These are phyloP conservation scores for Panagrolaimus sp. DNA, from an alignment of 1,140 invertebrate species.

Conservation along the genomic window DNA sequence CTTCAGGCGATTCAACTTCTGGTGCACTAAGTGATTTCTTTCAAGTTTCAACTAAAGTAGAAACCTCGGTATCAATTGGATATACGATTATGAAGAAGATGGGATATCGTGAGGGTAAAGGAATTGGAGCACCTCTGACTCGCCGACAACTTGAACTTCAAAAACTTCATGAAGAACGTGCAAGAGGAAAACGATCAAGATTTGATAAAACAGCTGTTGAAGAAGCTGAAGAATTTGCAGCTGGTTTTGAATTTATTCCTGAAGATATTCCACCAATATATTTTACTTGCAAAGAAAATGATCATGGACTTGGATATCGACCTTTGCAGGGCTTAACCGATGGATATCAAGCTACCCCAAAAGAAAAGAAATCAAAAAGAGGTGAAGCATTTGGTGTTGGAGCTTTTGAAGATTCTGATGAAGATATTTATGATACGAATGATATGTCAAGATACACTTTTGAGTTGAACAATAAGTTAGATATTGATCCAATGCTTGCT, in stretches of 20 bases:
- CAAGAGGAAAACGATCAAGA: slow-evolving; percentile 30
- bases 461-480: slow-evolving; percentile 44
- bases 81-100: slow-evolving; percentile 76
- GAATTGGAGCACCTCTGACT: slow-evolving; percentile 69
- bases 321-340: slow-evolving; percentile 65
- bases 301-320: slow-evolving; percentile 75
- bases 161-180: slow-evolving; percentile 30
- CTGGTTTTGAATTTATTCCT: slow-evolving; percentile 71
- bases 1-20: background rate
- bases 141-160: slow-evolving; percentile 63
- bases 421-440: slow-evolving; percentile 84
- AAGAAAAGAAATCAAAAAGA: background rate
- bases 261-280: slow-evolving; percentile 73
- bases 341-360: slow-evolving; percentile 18
- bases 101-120: slow-evolving; percentile 81
- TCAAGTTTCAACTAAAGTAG: slow-evolving; percentile 39
- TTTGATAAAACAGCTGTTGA: slow-evolving; percentile 64
- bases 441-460: slow-evolving; percentile 92
- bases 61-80: slow-evolving; percentile 75
- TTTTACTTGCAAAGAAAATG: slow-evolving; percentile 70
- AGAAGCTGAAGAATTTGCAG: slow-evolving; percentile 53
- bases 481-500: slow-evolving; percentile 8
- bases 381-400: slow-evolving; percentile 91
- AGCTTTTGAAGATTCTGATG: slow-evolving; percentile 81
- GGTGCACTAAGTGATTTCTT: slow-evolving; percentile 19